phyloP scores from a whole-genome alignment of 2,113 vertebrate genomes.

The Indri indri region DNA sequence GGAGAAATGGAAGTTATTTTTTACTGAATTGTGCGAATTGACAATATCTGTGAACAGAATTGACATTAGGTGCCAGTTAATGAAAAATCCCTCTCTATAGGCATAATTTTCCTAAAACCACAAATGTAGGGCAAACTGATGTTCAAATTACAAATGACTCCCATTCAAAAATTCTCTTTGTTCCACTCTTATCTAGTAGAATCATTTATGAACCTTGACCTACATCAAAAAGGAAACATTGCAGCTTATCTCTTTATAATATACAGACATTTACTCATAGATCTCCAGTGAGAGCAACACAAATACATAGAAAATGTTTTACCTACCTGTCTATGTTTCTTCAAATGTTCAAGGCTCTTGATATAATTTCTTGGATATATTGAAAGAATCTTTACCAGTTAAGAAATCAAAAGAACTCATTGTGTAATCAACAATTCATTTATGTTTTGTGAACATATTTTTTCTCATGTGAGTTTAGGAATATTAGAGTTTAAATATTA shows the following conservation, averaged over 20 bases:
- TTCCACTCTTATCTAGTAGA: background rate
- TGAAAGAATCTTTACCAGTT: background rate
- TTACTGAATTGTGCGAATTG: background rate
- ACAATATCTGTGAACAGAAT: background rate
- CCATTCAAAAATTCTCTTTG: background rate
- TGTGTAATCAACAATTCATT: background rate
- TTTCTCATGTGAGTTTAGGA: background rate
- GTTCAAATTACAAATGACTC: background rate
- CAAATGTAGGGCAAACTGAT: background rate
- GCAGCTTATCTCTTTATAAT: background rate
- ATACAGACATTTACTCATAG: background rate
- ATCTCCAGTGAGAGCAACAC: background rate
- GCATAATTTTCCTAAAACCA: background rate
- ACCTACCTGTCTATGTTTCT: background rate
- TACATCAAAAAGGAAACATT: background rate
- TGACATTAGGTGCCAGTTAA: background rate
- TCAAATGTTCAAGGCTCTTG: background rate
- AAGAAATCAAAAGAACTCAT: background rate
- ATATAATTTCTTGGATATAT: background rate
- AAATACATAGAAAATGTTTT: background rate
- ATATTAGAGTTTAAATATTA: background rate
- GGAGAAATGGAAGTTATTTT: background rate
- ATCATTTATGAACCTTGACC: background rate
- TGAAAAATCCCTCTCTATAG: background rate
- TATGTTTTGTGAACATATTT: background rate